Evolutionary conservation across 1,140 invertebrate genomes (phyloP), one percentile per base, ranked within the genome.

Genomic region (Drosophila asahinai): DNA sequence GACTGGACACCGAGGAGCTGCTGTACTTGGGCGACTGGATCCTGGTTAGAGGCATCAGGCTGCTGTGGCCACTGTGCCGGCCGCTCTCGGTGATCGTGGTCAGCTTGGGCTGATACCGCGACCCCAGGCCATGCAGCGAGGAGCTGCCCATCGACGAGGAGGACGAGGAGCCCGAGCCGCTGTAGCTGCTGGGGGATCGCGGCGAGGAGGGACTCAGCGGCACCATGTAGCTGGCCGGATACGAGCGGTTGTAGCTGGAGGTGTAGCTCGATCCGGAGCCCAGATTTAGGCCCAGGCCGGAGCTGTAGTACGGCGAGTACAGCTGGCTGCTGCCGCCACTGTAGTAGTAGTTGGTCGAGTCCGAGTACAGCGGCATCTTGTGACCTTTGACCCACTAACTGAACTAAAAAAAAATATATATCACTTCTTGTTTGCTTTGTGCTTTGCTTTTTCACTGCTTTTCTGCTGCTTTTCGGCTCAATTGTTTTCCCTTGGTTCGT

Each of bases 31-130:
- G 94, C 0, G 94, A 93, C 64, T 93, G 92, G 14, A 94, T 92
- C 25, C 94, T 76, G 36, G 93, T 92, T 14, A 94, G 65, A 5
- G 93, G 92, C 48, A 93, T 84, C 40, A 91, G 27, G 7, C 82
- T 57, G 57, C 82, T 89, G 48, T 91, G 82, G 1, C 60, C 73
- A 19, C 80, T 76, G 38, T 89, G 77, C 5, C 83, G 64, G 3
- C 81, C 72, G 90, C 93, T 68, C 49, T 97, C 96, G 2, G 95
- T 95, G 45, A 97, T 97, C 3, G 96, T 96, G 0, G 95, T 95
- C 25, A 97, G 87, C 64, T 96, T 95, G 0, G 96, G 96, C n/a
- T 96, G 95, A 86, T 96, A 97, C 8, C 93, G 91, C n/a, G 92
- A 92, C 47, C 84, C 65, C 82, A 92, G 86, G 25, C 65, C 58